Base-by-base conservation (phyloP, 1,140 invertebrate species). In the Cherax destructor region DNA sequence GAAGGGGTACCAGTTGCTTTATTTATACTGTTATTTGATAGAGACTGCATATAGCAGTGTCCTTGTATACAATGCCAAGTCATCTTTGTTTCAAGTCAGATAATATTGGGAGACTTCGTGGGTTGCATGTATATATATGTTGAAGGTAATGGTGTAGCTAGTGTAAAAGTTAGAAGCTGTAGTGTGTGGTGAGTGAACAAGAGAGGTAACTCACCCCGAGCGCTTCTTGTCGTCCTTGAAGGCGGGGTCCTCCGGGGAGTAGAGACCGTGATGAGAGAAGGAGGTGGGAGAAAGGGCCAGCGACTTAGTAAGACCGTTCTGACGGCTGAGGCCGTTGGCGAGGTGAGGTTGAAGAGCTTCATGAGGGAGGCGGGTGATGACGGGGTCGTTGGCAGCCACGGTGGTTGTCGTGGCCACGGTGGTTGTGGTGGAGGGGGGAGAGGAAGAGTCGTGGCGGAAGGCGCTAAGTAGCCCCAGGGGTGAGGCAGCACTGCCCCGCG, bases 211-310 rank as follows among this genome's bases (percentile, higher is more conserved):
- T 61, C 21, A 92, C 92, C 92, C 92, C 72, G 92, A 92, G 49
- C 92, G 86, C 74, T 92, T 92, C 77, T 92, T 92, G 56, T 92
- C 87, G 74, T 89, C 92, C 83, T 88, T 92, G 47, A 79, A 88
- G 72, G 81, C 30, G 69, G 85, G 65, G 13, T 92, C 91, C 24
- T 92, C 86, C 21, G 81, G 56, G 18, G 83, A 65, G 77, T 85
- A 84, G 18, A 85, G 76, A 18, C 78, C 83, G 50, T 91, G 83
- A 47, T 86, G 90, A 41, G 78, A 52, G 85, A 81, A 83, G 76
- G 81, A 13, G 65, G 79, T 76, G 49, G 89, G 89, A 47, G 89
- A 86, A n/a, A 86, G 77, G n/a, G 90, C 21, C 7, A 91, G 52
- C 24, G 84, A 74, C 65, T 87, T 87, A 41, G 61, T 49, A 13